Conservation (phyloP, 2,797 vertebrate species). For the Tamandua tetradactyla region DNA sequence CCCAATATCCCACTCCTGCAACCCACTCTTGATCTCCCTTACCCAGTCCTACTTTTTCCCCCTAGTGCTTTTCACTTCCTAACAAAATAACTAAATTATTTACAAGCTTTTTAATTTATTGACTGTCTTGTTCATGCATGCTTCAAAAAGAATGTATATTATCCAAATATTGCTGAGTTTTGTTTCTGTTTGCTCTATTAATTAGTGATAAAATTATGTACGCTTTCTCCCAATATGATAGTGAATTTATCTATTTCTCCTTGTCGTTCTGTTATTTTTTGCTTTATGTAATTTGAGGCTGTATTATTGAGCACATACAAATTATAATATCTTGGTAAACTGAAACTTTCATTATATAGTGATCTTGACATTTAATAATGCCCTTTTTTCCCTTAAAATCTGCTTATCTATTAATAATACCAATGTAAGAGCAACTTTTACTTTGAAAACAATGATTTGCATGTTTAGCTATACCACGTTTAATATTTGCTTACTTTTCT, state of each 20-base stretch:
- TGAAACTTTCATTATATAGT: neutral
- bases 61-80: neutral
- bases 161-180: neutral
- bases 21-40: neutral
- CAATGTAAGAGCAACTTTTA: neutral
- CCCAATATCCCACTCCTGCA: neutral
- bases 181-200: neutral
- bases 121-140: neutral
- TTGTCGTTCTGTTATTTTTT: neutral
- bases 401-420: neutral
- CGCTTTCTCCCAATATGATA: neutral
- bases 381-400: neutral
- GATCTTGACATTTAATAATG: neutral
- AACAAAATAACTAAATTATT: neutral
- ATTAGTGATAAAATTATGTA: neutral
- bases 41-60: neutral
- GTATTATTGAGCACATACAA: neutral
- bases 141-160: conserved; percentile 26
- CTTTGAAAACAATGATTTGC: neutral
- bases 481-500: neutral
- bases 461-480: neutral
- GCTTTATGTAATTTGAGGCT: neutral
- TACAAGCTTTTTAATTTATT: neutral
- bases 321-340: neutral
- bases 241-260: neutral